phyloP scores from a whole-genome alignment of 2,797 vertebrate genomes.

The Hippoglossus hippoglossus region DNA sequence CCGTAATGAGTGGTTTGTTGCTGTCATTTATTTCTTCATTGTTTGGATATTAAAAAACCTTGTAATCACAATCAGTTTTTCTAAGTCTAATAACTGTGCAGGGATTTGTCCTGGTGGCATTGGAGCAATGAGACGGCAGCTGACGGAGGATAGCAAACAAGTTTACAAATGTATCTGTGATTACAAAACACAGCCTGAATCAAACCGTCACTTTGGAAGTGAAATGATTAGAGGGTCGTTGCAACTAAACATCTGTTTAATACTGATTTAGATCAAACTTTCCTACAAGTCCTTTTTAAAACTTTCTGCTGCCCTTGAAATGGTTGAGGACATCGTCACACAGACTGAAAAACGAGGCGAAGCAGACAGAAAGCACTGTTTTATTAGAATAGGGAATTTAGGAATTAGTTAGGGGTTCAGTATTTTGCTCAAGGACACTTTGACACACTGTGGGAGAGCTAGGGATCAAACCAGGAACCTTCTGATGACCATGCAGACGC shows the following conservation, averaged over 20 bases:
- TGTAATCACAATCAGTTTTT: constrained; percentile 32
- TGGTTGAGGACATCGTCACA: too few species aligned
- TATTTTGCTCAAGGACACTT: too few species aligned
- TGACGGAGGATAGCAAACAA: not conserved
- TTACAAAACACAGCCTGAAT: not conserved
- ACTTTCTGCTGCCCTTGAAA: too few species aligned
- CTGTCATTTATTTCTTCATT: constrained; percentile 19
- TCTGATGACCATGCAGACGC: too few species aligned
- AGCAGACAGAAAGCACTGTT: too few species aligned
- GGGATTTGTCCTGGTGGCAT: not conserved
- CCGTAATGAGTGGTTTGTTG: constrained; percentile 25
- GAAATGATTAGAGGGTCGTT: not conserved
- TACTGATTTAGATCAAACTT: not conserved
- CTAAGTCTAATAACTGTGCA: constrained; percentile 4
- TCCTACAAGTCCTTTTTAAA: too few species aligned
- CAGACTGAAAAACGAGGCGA: too few species aligned
- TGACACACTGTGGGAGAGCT: too few species aligned
- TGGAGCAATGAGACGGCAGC: too few species aligned
- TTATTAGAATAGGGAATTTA: too few species aligned
- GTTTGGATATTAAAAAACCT: constrained; percentile 37
- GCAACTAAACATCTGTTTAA: not conserved
- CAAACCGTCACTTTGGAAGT: not conserved
- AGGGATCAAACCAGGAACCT: too few species aligned
- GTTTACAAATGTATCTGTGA: not conserved
- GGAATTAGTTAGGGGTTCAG: too few species aligned